A percentile compares a stretch with the other conserved stretches of the same genome.
These are phyloP conservation scores for Oncopodura yosiiana DNA, from an alignment of 1,140 invertebrate genomes.

Conservation along the genomic window DNA sequence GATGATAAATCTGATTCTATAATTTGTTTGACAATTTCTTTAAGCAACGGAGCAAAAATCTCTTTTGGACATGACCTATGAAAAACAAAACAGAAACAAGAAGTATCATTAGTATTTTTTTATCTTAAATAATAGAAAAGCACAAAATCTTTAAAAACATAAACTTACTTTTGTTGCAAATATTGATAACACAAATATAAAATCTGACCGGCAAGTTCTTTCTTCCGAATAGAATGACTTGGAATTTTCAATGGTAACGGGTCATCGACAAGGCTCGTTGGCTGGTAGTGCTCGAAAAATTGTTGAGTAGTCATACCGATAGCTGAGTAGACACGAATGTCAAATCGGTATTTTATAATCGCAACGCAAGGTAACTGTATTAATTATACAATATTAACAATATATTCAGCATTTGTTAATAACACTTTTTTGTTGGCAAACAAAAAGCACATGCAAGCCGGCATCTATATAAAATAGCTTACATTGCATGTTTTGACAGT, in stretches of 20 bases:
- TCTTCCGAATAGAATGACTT: slow-evolving; percentile 54
- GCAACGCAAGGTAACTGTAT: no score
- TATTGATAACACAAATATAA: slow-evolving; percentile 66
- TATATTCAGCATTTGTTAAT: no score
- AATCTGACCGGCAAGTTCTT: slow-evolving; percentile 62
- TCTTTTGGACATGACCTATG: slow-evolving; percentile 56
- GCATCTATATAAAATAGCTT: no score
- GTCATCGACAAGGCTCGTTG: slow-evolving; percentile 43
- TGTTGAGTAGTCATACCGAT: background rate
- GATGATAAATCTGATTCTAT: slow-evolving; percentile 45
- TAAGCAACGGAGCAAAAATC: slow-evolving; percentile 52
- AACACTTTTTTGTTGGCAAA: no score
- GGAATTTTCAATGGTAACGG: slow-evolving; percentile 61
- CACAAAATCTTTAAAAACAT: slow-evolving; percentile 21
- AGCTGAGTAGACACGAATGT: no score
- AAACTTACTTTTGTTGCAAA: slow-evolving; percentile 61
- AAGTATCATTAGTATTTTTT: slow-evolving; percentile 28
- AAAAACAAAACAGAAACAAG: slow-evolving; percentile 37
- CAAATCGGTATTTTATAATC: no score
- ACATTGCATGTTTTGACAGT: no score
- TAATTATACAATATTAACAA: no score
- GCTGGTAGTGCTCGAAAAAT: slow-evolving; percentile 22
- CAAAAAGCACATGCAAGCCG: no score
- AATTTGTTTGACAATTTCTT: slow-evolving; percentile 55
- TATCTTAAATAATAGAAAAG: no score